These are phyloP conservation scores for Eupithecia dodoneata DNA, from an alignment of 2,888 invertebrate genomes.

Conservation along the genomic window DNA sequence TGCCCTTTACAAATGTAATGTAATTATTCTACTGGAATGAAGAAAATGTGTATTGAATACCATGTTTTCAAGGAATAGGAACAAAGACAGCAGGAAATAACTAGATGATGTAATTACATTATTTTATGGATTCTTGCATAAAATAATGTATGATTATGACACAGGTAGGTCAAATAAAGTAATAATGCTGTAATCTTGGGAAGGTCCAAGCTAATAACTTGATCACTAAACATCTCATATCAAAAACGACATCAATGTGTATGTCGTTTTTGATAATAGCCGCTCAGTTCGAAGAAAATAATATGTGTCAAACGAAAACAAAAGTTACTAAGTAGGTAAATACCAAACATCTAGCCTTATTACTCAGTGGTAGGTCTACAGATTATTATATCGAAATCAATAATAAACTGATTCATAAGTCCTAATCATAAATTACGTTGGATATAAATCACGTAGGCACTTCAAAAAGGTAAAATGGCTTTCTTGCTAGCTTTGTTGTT, in stretches of 20 bases:
- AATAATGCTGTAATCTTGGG: neutral
- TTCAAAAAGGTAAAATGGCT: neutral
- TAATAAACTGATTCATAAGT: conserved; percentile 39
- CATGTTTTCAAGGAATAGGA: neutral
- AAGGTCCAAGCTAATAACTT: neutral
- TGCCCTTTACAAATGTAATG: neutral
- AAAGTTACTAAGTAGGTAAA: neutral
- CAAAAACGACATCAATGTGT: neutral
- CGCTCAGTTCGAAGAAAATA: neutral
- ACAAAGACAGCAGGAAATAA: neutral
- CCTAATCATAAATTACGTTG: conserved; percentile 27
- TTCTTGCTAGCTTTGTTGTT: neutral
- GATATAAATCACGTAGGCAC: conserved; percentile 36
- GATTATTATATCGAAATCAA: conserved; percentile 34
- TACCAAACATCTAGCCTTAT: neutral
- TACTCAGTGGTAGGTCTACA: conserved; percentile 20
- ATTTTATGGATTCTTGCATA: neutral
- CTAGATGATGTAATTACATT: neutral
- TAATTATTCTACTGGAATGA: neutral
- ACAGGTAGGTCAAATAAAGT: neutral
- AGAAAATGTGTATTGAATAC: neutral
- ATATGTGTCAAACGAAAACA: conserved; percentile 9
- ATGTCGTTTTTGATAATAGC: neutral
- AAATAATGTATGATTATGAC: neutral
- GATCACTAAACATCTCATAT: neutral